phyloP scores from a whole-genome alignment of 2,113 vertebrate genomes.

The Hypomesus transpacificus region DNA sequence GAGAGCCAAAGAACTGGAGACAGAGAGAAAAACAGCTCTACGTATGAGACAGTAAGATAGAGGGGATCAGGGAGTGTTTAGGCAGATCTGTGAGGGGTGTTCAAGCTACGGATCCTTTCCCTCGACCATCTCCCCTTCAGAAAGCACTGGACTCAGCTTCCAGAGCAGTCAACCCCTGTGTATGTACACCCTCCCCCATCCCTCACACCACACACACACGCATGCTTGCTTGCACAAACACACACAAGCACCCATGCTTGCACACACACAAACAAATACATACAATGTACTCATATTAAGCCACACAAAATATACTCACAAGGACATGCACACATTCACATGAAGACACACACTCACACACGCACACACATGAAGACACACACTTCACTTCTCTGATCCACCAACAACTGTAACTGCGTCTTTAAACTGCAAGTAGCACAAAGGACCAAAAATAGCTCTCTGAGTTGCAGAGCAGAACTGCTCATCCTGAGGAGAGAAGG shows the following conservation, averaged over 20 bases:
- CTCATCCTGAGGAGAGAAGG: constrained; percentile 49
- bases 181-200: constrained; percentile 35
- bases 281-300: constrained; percentile 48
- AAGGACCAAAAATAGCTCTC: constrained; percentile 76
- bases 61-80: constrained; percentile 8
- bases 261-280: constrained; percentile 29
- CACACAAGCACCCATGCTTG: constrained; percentile 20
- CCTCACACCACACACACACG: constrained; percentile 8
- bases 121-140: constrained; percentile 8
- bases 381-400: constrained; percentile 52
- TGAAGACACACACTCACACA: constrained; percentile 9
- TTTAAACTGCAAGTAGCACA: constrained; percentile 77
- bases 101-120: constrained; percentile 33
- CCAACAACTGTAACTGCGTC: constrained; percentile 68
- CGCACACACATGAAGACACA: constrained; percentile 10
- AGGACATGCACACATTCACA: constrained; percentile 9
- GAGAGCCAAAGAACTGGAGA: background rate
- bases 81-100: constrained; percentile 34
- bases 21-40: background rate
- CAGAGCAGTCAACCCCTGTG: constrained; percentile 47
- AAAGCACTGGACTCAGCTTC: constrained; percentile 54
- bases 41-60: too few relatives aligned
- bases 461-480: constrained; percentile 69
- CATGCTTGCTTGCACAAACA: constrained; percentile 17
- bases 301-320: constrained; percentile 14